Evolutionary conservation across 2,888 invertebrate genomes (phyloP).

Genomic region (Eupithecia vulgata): DNA sequence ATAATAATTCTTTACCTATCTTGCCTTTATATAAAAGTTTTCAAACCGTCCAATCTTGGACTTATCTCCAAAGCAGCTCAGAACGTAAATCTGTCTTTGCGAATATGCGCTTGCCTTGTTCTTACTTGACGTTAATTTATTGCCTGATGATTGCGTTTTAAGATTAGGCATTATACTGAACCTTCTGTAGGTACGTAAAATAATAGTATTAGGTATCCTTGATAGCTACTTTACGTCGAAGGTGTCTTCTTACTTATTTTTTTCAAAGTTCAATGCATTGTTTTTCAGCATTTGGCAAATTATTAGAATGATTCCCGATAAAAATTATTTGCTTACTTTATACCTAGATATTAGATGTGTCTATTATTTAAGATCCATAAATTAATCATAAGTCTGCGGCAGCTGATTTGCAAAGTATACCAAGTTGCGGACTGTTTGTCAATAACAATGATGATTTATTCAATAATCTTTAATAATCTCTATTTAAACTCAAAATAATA

Average conservation of each 20-base stretch:
- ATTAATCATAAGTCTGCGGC: no score
- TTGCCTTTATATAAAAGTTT: not conserved
- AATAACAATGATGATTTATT: not conserved
- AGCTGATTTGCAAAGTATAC: not conserved
- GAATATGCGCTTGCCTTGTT: slow-evolving; percentile 28
- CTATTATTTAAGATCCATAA: not conserved
- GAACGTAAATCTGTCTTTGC: slow-evolving; percentile 42
- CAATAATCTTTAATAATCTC: slow-evolving; percentile 1
- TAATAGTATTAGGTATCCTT: not conserved
- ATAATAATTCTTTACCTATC: not conserved
- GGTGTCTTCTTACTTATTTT: not conserved
- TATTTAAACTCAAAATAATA: no score
- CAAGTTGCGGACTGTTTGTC: not conserved
- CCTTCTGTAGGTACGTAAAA: not conserved
- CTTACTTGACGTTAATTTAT: slow-evolving; percentile 29
- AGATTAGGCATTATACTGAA: slow-evolving; percentile 15
- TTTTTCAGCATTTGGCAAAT: no score
- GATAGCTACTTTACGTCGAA: not conserved
- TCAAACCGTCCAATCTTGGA: slow-evolving; percentile 2
- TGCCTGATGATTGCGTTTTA: slow-evolving; percentile 19
- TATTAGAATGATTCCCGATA: not conserved
- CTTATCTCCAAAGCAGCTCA: not conserved
- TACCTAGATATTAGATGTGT: not conserved
- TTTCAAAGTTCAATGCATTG: not conserved
- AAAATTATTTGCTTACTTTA: not conserved